phyloP scores from a whole-genome alignment of 2,888 invertebrate genomes.

The Lydus trimaculatus region DNA sequence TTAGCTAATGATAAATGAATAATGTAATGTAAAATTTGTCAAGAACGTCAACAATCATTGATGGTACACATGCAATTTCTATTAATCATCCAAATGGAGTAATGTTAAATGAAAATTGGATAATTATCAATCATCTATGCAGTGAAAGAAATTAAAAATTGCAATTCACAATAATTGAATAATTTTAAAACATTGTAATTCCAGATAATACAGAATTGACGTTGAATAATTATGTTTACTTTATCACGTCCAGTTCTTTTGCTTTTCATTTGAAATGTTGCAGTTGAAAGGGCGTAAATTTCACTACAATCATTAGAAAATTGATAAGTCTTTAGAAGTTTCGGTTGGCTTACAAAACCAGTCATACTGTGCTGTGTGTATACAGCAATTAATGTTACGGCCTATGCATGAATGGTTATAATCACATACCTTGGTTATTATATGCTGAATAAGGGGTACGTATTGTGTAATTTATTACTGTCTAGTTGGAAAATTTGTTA shows the following conservation, averaged over 20 bases:
- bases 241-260: background rate
- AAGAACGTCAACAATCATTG: background rate
- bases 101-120: background rate
- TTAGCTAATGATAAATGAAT: no score
- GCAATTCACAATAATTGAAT: no score
- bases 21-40: constrained; percentile 1
- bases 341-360: no score
- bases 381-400: background rate
- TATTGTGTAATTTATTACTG: background rate
- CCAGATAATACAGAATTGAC: background rate
- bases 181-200: no score
- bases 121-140: background rate
- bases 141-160: no score
- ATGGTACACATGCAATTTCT: no score
- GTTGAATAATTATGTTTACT: background rate
- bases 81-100: background rate
- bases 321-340: background rate
- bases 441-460: background rate
- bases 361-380: background rate
- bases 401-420: background rate
- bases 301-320: background rate
- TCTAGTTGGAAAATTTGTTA: background rate
- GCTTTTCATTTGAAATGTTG: background rate
- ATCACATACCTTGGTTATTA: background rate
- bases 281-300: background rate